A percentile compares a stretch with the other conserved stretches of the same genome.
Evolutionary conservation across 2,113 vertebrate genomes (phyloP).

Genomic region (Electrona antarctica): DNA sequence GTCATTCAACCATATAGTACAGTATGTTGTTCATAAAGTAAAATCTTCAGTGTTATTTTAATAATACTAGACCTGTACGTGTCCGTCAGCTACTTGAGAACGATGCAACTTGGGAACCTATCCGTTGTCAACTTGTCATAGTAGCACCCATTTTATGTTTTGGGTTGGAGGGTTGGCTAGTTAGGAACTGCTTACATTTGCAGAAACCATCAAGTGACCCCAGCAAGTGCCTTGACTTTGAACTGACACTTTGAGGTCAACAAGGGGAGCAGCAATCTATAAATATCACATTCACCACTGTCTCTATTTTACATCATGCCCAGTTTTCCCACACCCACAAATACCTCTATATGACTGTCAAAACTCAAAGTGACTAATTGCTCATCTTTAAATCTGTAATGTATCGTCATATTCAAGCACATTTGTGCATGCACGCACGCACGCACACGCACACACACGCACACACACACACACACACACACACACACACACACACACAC

Average conservation of each 20-base stretch:
- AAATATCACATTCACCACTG: no score
- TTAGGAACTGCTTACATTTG: no score
- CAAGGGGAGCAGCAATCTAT: neutral
- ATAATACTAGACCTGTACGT: no score
- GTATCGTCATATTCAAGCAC: constrained; percentile 17
- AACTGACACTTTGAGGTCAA: constrained; percentile 26
- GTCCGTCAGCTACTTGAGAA: no score
- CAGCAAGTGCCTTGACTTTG: constrained; percentile 35
- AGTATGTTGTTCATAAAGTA: no score
- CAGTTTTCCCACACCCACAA: neutral
- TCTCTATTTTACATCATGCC: neutral
- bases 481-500: constrained; percentile 31
- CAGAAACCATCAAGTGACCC: constrained; percentile 27
- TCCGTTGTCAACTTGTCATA: no score
- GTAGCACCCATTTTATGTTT: no score
- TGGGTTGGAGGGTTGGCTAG: no score
- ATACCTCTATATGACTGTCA: constrained; percentile 17
- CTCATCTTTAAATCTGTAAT: constrained; percentile 12
- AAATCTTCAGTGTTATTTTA: no score
- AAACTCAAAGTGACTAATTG: constrained; percentile 27
- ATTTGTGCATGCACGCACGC: constrained; percentile 28
- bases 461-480: constrained; percentile 42
- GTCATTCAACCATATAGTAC: no score
- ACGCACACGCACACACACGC: constrained; percentile 44
- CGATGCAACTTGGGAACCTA: no score